These are phyloP conservation scores for Clarias laeviceps DNA, from an alignment of 2,797 vertebrate genomes.

Conservation along the genomic window DNA sequence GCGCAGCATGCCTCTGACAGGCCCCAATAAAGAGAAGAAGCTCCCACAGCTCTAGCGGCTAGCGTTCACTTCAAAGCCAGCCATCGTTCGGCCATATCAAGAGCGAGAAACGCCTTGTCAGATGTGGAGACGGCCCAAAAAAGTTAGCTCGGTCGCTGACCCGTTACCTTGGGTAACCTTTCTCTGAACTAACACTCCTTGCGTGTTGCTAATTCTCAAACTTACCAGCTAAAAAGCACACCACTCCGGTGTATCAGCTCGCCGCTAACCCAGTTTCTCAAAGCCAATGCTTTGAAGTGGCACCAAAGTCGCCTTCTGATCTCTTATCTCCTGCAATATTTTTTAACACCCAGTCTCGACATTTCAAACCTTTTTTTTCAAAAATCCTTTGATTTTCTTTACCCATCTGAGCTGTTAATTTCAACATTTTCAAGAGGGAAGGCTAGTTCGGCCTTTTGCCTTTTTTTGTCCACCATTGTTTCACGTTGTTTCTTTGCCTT, in stretches of 20 bases:
- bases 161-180: slow-evolving; percentile 44
- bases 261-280: slow-evolving; percentile 75
- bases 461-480: slow-evolving; percentile 70
- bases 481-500: slow-evolving; percentile 60
- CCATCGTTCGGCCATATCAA: slow-evolving; percentile 76
- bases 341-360: slow-evolving; percentile 71
- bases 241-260: slow-evolving; percentile 69
- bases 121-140: slow-evolving; percentile 44
- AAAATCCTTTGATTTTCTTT: slow-evolving; percentile 75
- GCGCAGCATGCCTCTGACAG: slow-evolving; percentile 76
- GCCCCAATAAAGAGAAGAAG: slow-evolving; percentile 73
- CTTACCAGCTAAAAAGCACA: slow-evolving; percentile 62
- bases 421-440: slow-evolving; percentile 77
- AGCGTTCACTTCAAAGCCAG: slow-evolving; percentile 77
- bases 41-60: slow-evolving; percentile 76
- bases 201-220: slow-evolving; percentile 28
- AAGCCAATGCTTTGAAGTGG: slow-evolving; percentile 78
- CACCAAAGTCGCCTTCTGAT: slow-evolving; percentile 78
- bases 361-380: slow-evolving; percentile 78
- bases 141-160: slow-evolving; percentile 66
- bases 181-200: slow-evolving; percentile 44
- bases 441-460: slow-evolving; percentile 72
- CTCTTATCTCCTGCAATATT: slow-evolving; percentile 74
- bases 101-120: slow-evolving; percentile 73
- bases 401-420: slow-evolving; percentile 71